phyloP scores from a whole-genome alignment of 1,140 invertebrate species.

The Ips typographus region DNA sequence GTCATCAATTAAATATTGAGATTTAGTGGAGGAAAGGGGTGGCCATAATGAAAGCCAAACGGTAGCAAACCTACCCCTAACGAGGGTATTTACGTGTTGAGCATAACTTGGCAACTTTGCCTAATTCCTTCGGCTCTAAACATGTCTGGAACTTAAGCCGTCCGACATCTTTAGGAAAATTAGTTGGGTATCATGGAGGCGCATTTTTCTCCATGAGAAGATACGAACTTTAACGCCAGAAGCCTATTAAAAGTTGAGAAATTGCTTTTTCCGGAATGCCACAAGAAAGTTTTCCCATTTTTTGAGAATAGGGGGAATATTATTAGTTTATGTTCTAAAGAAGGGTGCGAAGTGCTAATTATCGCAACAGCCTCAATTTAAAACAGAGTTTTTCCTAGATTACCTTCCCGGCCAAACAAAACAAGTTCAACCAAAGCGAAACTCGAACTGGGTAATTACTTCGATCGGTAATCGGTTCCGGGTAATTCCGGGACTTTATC shows the following conservation, averaged over 20 bases:
- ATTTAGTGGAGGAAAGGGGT: too few species aligned
- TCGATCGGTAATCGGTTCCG: constrained; percentile 32
- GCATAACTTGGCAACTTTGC: constrained; percentile 53
- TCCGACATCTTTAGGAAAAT: constrained; percentile 49
- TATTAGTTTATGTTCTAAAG: constrained; percentile 8
- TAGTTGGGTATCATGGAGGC: constrained; percentile 42
- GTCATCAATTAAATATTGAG: not conserved
- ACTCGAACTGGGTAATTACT: constrained; percentile 19
- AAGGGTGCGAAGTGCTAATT: not conserved
- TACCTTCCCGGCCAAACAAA: too few species aligned
- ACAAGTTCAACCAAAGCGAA: not conserved
- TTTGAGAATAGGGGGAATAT: constrained; percentile 1
- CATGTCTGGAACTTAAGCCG: constrained; percentile 50
- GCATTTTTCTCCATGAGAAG: constrained; percentile 27
- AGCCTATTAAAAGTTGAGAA: constrained; percentile 32
- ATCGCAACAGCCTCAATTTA: too few species aligned
- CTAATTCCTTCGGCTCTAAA: constrained; percentile 50
- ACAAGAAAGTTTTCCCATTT: constrained; percentile 23
- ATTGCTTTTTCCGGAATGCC: constrained; percentile 3
- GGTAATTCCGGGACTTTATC: constrained; percentile 35
- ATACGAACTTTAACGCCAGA: constrained; percentile 26
- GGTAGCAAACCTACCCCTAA: not conserved
- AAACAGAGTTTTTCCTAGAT: too few species aligned
- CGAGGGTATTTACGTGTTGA: constrained; percentile 51
- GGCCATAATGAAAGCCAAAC: not conserved